phyloP scores from a whole-genome alignment of 2,888 invertebrate genomes.

The Pseudanteris insignis region DNA sequence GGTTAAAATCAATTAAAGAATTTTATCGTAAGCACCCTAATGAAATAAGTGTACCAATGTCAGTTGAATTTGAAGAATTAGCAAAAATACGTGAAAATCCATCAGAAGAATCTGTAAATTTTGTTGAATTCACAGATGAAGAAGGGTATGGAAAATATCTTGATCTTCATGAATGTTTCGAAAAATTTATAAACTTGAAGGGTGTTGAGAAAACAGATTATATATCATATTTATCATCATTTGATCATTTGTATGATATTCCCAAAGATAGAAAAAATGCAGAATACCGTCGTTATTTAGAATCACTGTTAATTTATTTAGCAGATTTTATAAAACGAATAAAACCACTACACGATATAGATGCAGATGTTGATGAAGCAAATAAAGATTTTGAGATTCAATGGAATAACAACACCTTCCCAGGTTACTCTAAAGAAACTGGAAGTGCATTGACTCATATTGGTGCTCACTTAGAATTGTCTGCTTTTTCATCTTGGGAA shows the following conservation, averaged over 20 bases:
- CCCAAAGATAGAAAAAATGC: slow-evolving; percentile 90
- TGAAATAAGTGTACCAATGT: slow-evolving; percentile 96
- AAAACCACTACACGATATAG: slow-evolving; percentile 86
- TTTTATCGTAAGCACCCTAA: slow-evolving; percentile 96
- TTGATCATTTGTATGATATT: slow-evolving; percentile 96
- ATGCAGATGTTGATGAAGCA: slow-evolving; percentile 80
- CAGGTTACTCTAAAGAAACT: slow-evolving; percentile 97
- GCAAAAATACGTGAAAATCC: slow-evolving; percentile 90
- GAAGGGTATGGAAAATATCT: slow-evolving; percentile 99
- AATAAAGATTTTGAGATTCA: slow-evolving; percentile 83
- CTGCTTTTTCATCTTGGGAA: slow-evolving; percentile 96
- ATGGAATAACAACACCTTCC: slow-evolving; percentile 90
- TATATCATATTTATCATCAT: slow-evolving; percentile 90
- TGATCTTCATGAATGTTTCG: slow-evolving; percentile 96
- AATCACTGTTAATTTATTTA: slow-evolving; percentile 84
- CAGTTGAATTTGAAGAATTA: slow-evolving; percentile 96
- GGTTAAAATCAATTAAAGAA: slow-evolving; percentile 94
- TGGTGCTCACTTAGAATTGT: slow-evolving; percentile 97
- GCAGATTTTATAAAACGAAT: slow-evolving; percentile 84
- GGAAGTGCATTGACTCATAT: slow-evolving; percentile 92
- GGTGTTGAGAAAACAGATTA: slow-evolving; percentile 98
- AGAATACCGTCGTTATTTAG: slow-evolving; percentile 86
- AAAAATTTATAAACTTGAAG: slow-evolving; percentile 95
- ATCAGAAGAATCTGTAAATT: slow-evolving; percentile 83
- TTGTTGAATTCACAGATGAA: slow-evolving; percentile 98